A percentile compares a stretch with the other conserved stretches of the same genome.
Evolutionary conservation across 2,113 vertebrate species (phyloP).

Genomic region (Passer domesticus): DNA sequence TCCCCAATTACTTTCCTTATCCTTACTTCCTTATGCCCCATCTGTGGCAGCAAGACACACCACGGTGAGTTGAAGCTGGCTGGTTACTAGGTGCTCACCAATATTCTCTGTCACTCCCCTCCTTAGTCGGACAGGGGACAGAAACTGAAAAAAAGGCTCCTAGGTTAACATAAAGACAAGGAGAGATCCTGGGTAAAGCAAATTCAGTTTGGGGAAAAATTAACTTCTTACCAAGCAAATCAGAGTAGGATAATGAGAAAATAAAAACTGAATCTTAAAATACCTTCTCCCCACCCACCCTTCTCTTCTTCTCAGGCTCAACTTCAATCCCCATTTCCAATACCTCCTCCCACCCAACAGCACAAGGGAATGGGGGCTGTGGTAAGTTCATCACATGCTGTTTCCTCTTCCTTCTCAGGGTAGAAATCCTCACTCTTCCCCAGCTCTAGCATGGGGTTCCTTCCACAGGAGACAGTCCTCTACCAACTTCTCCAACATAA

Average conservation of each 20-base stretch:
- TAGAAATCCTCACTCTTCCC: not conserved
- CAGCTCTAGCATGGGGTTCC: not conserved
- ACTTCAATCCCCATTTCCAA: not conserved
- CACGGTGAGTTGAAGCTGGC: not conserved
- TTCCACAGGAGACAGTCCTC: not conserved
- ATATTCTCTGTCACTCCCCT: not conserved
- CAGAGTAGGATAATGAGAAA: not conserved
- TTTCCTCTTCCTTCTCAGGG: not conserved
- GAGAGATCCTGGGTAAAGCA: not conserved
- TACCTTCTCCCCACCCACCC: not conserved
- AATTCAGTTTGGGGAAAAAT: not conserved
- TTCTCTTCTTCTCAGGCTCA: not conserved
- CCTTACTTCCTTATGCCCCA: not conserved
- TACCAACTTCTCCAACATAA: not conserved
- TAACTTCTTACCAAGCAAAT: not conserved
- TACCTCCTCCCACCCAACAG: not conserved
- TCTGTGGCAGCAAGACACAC: not conserved
- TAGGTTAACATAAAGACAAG: not conserved
- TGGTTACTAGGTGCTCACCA: not conserved
- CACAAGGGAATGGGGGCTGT: not conserved
- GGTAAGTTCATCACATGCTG: not conserved
- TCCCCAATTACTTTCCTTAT: not conserved
- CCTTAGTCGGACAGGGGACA: not conserved
- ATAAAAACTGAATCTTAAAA: not conserved
- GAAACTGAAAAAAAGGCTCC: not conserved